Evolutionary conservation across 2,113 vertebrate genomes (phyloP).

Genomic region (Pelodiscus sinensis): DNA sequence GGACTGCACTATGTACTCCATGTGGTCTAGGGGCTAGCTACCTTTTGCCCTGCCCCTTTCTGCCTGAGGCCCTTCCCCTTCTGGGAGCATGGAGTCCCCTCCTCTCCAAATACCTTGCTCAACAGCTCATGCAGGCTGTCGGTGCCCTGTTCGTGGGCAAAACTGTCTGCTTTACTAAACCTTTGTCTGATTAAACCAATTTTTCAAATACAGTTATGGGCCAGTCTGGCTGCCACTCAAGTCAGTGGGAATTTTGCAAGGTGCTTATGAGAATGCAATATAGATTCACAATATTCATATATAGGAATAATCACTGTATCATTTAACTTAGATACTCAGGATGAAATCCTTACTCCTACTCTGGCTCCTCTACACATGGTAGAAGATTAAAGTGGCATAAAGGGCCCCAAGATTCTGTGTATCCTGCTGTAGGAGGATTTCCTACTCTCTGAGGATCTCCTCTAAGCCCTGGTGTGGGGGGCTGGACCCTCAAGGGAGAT

Average conservation of each 20-base stretch:
- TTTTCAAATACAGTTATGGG: not conserved
- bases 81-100: no score
- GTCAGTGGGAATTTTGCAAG: not conserved
- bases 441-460: no score
- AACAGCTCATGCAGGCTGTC: no score
- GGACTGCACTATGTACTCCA: no score
- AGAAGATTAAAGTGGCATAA: not conserved
- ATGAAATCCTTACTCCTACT: no score
- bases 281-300: not conserved
- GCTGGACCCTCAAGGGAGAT: no score
- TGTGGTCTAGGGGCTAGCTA: no score
- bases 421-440: not conserved
- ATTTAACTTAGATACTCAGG: not conserved
- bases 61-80: no score
- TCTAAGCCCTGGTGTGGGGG: no score
- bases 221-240: not conserved
- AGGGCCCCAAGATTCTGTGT: not conserved
- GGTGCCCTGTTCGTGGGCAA: not conserved
- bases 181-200: not conserved
- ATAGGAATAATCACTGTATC: not conserved
- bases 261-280: not conserved
- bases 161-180: not conserved
- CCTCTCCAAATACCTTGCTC: no score
- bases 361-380: not conserved
- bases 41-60: no score